phyloP scores from a whole-genome alignment of 2,113 vertebrate species.

The Egretta garzetta region DNA sequence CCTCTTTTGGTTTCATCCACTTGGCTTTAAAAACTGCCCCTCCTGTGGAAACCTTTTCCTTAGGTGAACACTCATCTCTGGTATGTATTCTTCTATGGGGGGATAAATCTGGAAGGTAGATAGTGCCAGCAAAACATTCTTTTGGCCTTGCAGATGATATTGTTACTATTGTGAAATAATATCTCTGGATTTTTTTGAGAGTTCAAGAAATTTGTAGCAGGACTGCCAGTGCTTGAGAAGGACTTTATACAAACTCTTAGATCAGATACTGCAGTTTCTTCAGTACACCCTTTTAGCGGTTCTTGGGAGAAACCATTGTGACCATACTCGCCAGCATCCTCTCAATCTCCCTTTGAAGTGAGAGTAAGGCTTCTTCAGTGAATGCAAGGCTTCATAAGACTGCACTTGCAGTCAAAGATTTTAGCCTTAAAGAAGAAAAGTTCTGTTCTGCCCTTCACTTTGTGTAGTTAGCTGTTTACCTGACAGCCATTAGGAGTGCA shows the following conservation, averaged over 20 bases:
- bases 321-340: not conserved
- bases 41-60: not conserved
- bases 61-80: not conserved
- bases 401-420: not conserved
- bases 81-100: not conserved
- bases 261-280: not conserved
- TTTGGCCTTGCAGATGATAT: not conserved
- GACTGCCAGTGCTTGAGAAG: not conserved
- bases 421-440: not conserved
- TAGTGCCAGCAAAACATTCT: not conserved
- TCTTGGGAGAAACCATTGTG: not conserved
- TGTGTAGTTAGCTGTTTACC: too few relatives aligned
- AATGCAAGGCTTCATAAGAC: not conserved
- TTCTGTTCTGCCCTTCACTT: not conserved
- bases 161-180: not conserved
- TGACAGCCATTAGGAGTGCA: too few relatives aligned
- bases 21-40: not conserved
- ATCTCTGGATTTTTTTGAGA: not conserved
- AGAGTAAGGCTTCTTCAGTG: not conserved
- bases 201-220: not conserved
- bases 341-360: not conserved
- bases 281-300: rapidly evolving
- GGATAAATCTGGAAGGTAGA: not conserved
- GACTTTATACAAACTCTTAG: not conserved
- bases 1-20: not conserved